These are phyloP conservation scores for Rhysida immarginata DNA, from an alignment of 1,140 invertebrate species.

Conservation along the genomic window DNA sequence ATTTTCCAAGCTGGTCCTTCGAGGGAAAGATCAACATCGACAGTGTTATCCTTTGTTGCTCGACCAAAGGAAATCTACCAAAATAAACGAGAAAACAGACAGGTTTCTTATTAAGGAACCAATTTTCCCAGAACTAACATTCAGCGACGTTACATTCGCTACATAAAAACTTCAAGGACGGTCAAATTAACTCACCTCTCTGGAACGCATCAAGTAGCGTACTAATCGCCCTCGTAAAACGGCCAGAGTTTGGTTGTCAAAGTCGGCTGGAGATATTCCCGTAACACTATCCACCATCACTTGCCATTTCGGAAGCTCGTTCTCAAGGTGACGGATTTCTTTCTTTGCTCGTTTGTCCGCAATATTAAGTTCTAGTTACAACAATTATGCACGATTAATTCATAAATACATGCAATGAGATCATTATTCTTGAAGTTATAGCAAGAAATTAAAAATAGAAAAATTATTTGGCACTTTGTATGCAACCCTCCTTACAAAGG, in stretches of 20 bases:
- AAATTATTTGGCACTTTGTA: too few species aligned
- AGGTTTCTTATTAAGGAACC: too few species aligned
- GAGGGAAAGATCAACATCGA: slow-evolving; percentile 85
- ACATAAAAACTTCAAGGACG: too few species aligned
- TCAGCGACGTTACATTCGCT: too few species aligned
- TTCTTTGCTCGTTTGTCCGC: slow-evolving; percentile 46
- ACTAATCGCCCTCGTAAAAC: slow-evolving; percentile 83
- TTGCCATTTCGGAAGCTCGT: slow-evolving; percentile 77
- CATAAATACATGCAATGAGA: too few species aligned
- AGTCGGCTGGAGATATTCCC: slow-evolving; percentile 56
- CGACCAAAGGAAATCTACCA: slow-evolving; percentile 88
- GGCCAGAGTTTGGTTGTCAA: slow-evolving; percentile 83
- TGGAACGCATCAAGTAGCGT: slow-evolving; percentile 85
- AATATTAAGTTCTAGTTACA: slow-evolving; percentile 29
- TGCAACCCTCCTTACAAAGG: too few species aligned
- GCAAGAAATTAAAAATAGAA: too few species aligned
- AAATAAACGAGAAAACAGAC: too few species aligned
- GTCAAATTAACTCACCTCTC: slow-evolving; percentile 52
- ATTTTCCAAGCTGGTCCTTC: slow-evolving; percentile 69
- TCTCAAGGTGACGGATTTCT: slow-evolving; percentile 76
- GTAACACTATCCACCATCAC: slow-evolving; percentile 82
- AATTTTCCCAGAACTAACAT: too few species aligned
- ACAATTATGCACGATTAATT: too few species aligned
- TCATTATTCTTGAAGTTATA: too few species aligned
- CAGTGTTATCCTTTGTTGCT: slow-evolving; percentile 67